Conservation (phyloP, 2,888 invertebrate species). For the Emesis russula region DNA sequence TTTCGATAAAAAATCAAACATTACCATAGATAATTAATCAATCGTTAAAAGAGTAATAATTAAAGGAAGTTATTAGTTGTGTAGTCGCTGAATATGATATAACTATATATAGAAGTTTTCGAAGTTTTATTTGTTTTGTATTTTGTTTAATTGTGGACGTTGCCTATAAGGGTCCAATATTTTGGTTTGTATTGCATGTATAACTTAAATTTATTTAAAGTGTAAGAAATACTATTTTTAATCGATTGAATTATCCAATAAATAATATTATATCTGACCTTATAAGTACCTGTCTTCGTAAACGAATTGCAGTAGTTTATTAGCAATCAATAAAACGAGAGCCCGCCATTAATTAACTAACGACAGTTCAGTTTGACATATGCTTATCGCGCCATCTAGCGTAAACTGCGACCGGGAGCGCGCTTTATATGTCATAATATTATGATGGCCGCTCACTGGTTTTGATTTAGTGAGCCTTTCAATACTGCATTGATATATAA, state of each 20-base stretch:
- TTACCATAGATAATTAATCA: too few species aligned
- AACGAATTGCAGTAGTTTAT: constrained; percentile 26
- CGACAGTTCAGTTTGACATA: constrained; percentile 95
- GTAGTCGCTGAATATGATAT: too few species aligned
- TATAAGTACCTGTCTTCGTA: neutral
- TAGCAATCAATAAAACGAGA: constrained; percentile 92
- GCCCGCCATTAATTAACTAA: constrained; percentile 90
- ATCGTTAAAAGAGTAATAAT: too few species aligned
- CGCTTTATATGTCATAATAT: constrained; percentile 94
- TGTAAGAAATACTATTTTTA: neutral
- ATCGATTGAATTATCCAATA: neutral
- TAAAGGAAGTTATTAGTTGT: too few species aligned
- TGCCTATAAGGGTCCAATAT: too few species aligned
- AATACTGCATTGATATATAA: constrained; percentile 95
- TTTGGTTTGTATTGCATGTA: neutral
- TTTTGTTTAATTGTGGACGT: too few species aligned
- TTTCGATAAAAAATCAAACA: too few species aligned
- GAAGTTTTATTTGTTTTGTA: too few species aligned
- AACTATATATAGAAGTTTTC: too few species aligned
- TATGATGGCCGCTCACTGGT: constrained; percentile 91
- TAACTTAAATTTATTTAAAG: neutral
- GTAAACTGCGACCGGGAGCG: constrained; percentile 92
- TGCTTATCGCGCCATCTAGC: constrained; percentile 95
- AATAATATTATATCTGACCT: neutral
- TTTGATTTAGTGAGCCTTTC: constrained; percentile 95